Percentiles rank a stretch among this genome's conserved stretches.
Conservation (phyloP, 2,888 invertebrate species). For the Diplazon laetatorius region DNA sequence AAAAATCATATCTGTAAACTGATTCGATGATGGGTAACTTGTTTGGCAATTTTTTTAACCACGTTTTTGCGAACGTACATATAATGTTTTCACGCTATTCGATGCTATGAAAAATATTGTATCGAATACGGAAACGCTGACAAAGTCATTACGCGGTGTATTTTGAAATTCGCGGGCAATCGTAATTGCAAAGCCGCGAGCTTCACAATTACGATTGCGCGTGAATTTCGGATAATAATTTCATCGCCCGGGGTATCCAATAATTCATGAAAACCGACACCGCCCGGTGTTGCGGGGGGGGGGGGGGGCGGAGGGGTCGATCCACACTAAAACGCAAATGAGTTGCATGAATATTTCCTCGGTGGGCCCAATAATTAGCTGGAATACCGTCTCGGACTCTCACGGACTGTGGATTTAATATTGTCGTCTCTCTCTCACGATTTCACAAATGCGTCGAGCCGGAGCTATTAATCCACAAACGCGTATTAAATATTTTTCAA, state of each 20-base stretch:
- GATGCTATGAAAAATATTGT: background rate
- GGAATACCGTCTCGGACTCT: constrained; percentile 2
- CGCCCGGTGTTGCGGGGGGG: background rate
- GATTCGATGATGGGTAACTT: no score
- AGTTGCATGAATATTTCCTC: constrained; percentile 15
- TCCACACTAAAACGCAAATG: constrained; percentile 25
- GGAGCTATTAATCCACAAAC: constrained; percentile 1
- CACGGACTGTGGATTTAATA: constrained; percentile 3
- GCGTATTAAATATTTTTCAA: constrained; percentile 24
- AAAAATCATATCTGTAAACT: no score
- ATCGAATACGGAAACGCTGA: background rate
- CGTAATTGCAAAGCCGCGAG: constrained; percentile 3
- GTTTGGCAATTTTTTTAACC: no score
- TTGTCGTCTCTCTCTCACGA: background rate
- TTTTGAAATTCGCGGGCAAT: background rate
- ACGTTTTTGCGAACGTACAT: no score
- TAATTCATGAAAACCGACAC: constrained; percentile 26
- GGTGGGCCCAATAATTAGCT: constrained; percentile 25
- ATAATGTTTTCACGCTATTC: background rate
- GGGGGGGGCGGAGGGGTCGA: no score
- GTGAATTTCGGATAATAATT: constrained; percentile 31
- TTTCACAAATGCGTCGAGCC: background rate
- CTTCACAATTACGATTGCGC: no score
- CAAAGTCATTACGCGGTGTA: background rate
- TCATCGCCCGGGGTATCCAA: constrained; percentile 25